phyloP scores from a whole-genome alignment of 2,113 vertebrate species.

The Lathamus discolor region DNA sequence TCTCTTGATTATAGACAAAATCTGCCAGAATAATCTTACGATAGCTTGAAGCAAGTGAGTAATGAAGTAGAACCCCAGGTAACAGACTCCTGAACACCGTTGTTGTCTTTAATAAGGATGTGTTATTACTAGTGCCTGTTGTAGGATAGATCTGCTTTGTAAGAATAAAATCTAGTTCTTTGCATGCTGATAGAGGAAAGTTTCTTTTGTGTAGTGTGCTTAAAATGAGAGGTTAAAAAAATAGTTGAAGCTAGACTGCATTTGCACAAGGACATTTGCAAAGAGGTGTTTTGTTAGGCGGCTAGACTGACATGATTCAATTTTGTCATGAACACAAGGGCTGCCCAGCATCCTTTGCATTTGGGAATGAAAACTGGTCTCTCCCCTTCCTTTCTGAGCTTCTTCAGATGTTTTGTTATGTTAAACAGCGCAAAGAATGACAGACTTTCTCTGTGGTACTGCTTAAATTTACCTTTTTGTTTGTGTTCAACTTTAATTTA shows the following conservation, averaged over 20 bases:
- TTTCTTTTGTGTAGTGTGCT: background rate
- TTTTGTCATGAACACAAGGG: conserved; percentile 18
- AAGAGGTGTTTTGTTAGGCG: conserved; percentile 28
- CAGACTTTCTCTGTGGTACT: background rate
- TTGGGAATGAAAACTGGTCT: conserved; percentile 22
- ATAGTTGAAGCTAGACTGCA: background rate
- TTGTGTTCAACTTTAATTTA: background rate
- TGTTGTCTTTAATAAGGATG: fast-evolving
- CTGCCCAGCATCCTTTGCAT: background rate
- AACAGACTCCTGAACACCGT: background rate
- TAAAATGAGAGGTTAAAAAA: background rate
- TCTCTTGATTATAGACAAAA: background rate
- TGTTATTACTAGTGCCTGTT: background rate
- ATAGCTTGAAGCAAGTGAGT: background rate
- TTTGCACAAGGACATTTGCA: background rate
- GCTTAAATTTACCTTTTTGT: conserved; percentile 46
- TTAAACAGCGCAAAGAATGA: conserved; percentile 36
- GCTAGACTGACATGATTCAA: conserved; percentile 10
- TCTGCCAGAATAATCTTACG: background rate
- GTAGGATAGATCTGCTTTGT: background rate
- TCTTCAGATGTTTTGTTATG: conserved; percentile 57
- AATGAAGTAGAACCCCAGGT: background rate
- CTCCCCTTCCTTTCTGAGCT: conserved; percentile 16
- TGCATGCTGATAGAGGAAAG: background rate
- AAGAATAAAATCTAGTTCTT: background rate